phyloP scores from a whole-genome alignment of 1,140 invertebrate species.

The Cyphomyrmex costatus region DNA sequence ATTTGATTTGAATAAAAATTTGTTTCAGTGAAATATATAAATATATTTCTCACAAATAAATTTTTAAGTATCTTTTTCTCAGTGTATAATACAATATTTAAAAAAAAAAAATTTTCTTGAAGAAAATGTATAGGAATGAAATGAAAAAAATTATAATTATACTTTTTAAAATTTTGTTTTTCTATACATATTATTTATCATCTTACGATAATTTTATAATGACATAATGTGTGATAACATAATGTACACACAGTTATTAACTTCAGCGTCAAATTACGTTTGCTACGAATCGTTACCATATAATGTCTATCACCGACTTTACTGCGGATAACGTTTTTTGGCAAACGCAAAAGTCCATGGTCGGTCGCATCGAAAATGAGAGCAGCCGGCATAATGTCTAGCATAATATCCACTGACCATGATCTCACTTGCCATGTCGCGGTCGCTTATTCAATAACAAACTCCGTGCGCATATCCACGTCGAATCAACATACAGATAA shows the following conservation, averaged over 20 bases:
- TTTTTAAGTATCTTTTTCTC: no score
- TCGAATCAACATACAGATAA: slow-evolving; percentile 67
- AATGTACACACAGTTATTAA: neutral
- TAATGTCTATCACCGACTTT: neutral
- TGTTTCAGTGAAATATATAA: no score
- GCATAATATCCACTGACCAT: slow-evolving; percentile 4
- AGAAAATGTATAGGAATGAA: neutral
- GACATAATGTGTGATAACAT: neutral
- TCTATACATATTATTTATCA: neutral
- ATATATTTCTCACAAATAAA: no score
- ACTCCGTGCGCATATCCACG: slow-evolving; percentile 46
- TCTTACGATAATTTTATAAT: neutral
- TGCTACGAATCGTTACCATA: neutral
- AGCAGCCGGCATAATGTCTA: neutral
- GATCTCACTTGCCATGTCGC: neutral
- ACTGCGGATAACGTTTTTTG: neutral
- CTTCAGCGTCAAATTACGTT: neutral
- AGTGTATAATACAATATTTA: neutral
- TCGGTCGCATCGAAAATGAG: slow-evolving; percentile 6
- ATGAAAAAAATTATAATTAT: neutral
- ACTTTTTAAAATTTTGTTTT: neutral
- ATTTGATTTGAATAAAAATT: no score
- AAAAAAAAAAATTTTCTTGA: neutral
- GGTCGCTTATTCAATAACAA: slow-evolving; percentile 56
- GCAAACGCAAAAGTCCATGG: neutral